Percentiles rank a stretch among this genome's conserved stretches.
Conservation (phyloP, 23 tunicate species). For the Clavelina lepadiformis region DNA sequence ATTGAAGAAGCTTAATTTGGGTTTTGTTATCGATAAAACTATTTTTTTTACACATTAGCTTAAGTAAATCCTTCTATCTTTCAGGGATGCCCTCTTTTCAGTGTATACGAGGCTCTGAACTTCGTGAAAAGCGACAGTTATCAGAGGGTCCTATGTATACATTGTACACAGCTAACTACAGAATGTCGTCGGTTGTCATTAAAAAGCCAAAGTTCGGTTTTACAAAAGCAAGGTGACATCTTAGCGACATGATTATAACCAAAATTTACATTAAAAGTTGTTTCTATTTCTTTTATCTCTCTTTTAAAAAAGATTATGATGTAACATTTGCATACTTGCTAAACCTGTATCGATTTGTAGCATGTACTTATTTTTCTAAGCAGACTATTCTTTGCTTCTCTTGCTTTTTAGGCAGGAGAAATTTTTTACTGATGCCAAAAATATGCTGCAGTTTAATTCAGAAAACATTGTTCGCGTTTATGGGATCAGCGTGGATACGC, state of each 20-base stretch:
- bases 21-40: no score
- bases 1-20: no score
- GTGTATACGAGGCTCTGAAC: constrained; percentile 28
- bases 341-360: not conserved
- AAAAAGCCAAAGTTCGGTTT: constrained; percentile 44
- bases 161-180: constrained; percentile 50
- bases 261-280: not conserved
- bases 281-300: no score
- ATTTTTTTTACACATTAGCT: no score
- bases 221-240: constrained; percentile 21
- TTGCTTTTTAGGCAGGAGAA: constrained; percentile 33
- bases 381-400: not conserved
- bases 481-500: constrained; percentile 50
- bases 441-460: constrained; percentile 71
- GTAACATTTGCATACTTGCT: not conserved
- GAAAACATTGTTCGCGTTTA: constrained; percentile 64
- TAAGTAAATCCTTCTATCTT: not conserved
- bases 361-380: not conserved
- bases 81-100: constrained; percentile 64
- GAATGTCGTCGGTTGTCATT: constrained; percentile 43
- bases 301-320: no score
- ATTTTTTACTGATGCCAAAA: constrained; percentile 52
- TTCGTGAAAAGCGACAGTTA: constrained; percentile 19
- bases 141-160: constrained; percentile 23
- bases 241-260: not conserved